Evolutionary conservation across 92 coral and sea anemone genomes (phyloP), one percentile per base, ranked within the genome.

Genomic region (Porites divaricata): DNA sequence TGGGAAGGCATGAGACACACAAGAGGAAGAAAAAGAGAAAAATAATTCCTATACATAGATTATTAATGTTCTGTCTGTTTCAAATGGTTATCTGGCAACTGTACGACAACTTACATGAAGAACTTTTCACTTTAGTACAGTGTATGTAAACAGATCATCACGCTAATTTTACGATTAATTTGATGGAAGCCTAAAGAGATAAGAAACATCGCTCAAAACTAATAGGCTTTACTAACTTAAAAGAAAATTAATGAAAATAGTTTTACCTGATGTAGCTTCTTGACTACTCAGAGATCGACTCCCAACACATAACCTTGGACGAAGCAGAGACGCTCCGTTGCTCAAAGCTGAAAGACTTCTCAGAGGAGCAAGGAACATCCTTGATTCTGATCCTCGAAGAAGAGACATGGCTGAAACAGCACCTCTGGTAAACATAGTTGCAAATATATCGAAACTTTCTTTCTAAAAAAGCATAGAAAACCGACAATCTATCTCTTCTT

Each of bases 371-470:
- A 56, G 20, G 52, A 70, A 16, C 26, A 69, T 72, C 28, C 69
- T 57, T 5, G 76, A 80, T 53, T 69, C 52, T 22, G 57, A 51
- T 57, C 76, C 67, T 70, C 67, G 85, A 41, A 80, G 76, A 54
- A 80, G 76, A 17, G 76, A 69, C 20, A n/a, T n/a, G 56, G 17
- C 54, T 68, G 84, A 67, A 69, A 6, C 41, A 54, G 58, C 54
- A 28, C 76, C 35, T 56, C 85, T 80, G 28, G 77, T 69, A 13
- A 69, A 9, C 85, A 80, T 80, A 56, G 15, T 80, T 51, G 28
- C 53, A 52, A 28, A 26, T 9, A 56, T 28, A 26, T 6, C 15
- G 13, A 24, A 53, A 25, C 16, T 5, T 25, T 24, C 17, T 53
- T 79, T 2, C 26, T 67, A 56, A n/a, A 2, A 57, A 45, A n/a